Evolutionary conservation across 2,797 vertebrate genomes (phyloP).

Genomic region (Luscinia megarhynchos): DNA sequence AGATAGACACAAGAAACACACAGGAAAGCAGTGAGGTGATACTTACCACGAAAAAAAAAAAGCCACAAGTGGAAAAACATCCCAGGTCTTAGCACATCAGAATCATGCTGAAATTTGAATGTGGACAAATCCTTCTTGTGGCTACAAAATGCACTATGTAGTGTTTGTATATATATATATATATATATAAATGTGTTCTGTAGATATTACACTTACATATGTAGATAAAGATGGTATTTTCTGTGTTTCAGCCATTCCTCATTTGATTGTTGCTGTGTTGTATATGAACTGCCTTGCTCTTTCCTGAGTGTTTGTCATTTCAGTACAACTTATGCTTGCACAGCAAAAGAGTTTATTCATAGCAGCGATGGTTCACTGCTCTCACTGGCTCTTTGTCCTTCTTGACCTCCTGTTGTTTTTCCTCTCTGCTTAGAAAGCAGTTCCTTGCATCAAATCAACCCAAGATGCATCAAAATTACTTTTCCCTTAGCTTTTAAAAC

Average conservation of each 20-base stretch:
- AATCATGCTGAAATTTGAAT: neutral
- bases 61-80: neutral
- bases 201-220: neutral
- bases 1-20: neutral
- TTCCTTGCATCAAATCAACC: neutral
- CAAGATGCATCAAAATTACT: neutral
- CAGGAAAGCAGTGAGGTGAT: neutral
- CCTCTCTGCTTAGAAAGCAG: neutral
- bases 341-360: fast-evolving
- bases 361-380: neutral
- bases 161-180: neutral
- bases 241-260: neutral
- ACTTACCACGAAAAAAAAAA: neutral
- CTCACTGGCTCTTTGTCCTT: neutral
- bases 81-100: neutral
- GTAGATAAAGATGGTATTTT: neutral
- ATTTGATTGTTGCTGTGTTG: neutral
- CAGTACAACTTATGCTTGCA: neutral
- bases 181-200: neutral
- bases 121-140: neutral
- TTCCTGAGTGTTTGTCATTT: neutral
- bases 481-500: neutral
- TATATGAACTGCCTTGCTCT: neutral
- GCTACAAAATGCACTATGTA: neutral
- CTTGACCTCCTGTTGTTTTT: neutral